Conservation (phyloP, 2,797 vertebrate species). For the Cetoscarus ocellatus region DNA sequence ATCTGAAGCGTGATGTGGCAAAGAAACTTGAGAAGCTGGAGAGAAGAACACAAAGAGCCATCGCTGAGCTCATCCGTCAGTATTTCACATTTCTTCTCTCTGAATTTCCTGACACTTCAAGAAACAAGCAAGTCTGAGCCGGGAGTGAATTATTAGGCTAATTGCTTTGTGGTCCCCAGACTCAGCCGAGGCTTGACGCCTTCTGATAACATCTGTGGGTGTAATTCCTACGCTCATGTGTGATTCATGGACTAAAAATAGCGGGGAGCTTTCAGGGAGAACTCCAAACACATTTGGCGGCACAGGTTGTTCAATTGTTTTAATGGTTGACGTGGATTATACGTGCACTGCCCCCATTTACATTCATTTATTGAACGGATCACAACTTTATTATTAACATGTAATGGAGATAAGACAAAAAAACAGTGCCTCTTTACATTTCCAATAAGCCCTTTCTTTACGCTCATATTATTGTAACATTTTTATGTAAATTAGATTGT, state of each 20-base stretch:
- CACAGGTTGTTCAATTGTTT: constrained; percentile 22
- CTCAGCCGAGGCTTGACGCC: constrained; percentile 49
- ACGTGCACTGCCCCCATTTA: background rate
- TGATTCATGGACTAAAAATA: constrained; percentile 64
- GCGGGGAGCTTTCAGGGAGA: constrained; percentile 21
- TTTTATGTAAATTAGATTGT: background rate
- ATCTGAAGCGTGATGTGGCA: constrained; percentile 96
- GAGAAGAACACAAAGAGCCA: constrained; percentile 95
- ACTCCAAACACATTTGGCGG: constrained; percentile 18
- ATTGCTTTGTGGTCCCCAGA: constrained; percentile 77
- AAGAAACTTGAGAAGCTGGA: constrained; percentile 98
- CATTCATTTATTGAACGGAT: background rate
- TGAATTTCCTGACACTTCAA: background rate
- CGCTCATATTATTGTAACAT: background rate
- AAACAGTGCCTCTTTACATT: background rate
- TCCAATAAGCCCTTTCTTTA: background rate
- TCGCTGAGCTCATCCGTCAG: constrained; percentile 95
- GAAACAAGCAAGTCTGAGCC: constrained; percentile 18
- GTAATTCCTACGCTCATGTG: constrained; percentile 48
- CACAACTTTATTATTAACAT: background rate
- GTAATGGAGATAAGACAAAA: background rate
- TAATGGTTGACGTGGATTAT: background rate
- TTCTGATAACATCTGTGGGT: constrained; percentile 53
- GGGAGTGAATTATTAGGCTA: constrained; percentile 62
- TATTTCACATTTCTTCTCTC: constrained; percentile 39